Conservation (phyloP, 2,888 invertebrate genomes). For the Drosophila nr. perissopoda region DNA sequence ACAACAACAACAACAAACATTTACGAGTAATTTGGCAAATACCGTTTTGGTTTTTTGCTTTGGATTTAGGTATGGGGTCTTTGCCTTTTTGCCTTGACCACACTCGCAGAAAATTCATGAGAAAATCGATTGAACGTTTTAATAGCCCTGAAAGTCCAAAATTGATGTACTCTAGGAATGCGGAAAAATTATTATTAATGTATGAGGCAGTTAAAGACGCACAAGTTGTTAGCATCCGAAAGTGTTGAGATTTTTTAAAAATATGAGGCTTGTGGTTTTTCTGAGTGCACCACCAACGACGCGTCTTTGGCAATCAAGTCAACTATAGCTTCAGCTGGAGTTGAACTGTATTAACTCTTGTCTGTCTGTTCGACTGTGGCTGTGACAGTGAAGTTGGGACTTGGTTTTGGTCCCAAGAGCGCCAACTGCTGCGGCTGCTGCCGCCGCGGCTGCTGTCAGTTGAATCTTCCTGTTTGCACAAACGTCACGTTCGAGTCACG, state of each 20-base stretch:
- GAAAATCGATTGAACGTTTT: neutral
- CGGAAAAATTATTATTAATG: neutral
- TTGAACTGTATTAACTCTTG: constrained; percentile 77
- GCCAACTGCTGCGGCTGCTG: constrained; percentile 67
- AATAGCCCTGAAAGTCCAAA: neutral
- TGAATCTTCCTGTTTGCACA: constrained; percentile 80
- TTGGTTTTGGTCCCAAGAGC: constrained; percentile 56
- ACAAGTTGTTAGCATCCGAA: neutral
- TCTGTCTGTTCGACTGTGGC: constrained; percentile 58
- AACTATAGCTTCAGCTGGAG: constrained; percentile 58
- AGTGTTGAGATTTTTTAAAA: neutral
- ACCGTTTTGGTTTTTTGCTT: constrained; percentile 61
- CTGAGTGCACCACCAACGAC: constrained; percentile 62
- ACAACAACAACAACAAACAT: constrained; percentile 41
- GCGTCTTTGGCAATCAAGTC: constrained; percentile 72
- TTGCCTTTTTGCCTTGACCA: constrained; percentile 59
- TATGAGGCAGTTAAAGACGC: neutral
- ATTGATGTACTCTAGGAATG: neutral
- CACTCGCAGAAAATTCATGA: neutral
- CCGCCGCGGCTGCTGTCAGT: constrained; percentile 70
- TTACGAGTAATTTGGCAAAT: constrained; percentile 73
- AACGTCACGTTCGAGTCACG: constrained; percentile 81
- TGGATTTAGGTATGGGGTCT: constrained; percentile 37
- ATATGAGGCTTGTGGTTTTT: neutral
- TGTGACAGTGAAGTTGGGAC: constrained; percentile 36